Conservation (phyloP, 2,113 vertebrate species). For the Paradoxurus hermaphroditus region DNA sequence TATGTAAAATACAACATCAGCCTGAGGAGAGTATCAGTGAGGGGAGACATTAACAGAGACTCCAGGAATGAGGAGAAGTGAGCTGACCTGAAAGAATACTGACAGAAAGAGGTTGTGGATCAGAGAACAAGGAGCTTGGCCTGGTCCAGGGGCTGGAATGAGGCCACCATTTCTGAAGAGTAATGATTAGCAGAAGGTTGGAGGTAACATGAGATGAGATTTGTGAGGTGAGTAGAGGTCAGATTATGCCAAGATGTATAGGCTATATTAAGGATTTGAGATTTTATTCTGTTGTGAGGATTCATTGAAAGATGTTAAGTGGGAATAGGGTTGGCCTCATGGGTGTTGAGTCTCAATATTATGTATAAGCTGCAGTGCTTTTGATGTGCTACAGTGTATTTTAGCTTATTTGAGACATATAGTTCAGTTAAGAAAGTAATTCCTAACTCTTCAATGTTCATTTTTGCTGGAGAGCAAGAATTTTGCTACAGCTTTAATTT, state of each 20-base stretch:
- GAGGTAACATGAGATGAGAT: neutral
- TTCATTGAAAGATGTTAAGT: neutral
- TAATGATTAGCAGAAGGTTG: fast-evolving
- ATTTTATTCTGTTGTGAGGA: neutral
- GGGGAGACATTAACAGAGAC: neutral
- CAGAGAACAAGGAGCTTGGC: neutral
- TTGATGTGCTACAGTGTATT: neutral
- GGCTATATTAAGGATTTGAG: neutral
- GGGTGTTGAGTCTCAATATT: neutral
- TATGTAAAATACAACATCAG: neutral
- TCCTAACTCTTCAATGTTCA: neutral
- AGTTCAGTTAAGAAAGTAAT: neutral
- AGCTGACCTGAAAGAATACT: neutral
- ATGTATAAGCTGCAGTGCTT: neutral
- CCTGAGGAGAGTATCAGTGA: neutral
- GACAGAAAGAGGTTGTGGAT: neutral
- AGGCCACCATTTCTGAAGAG: neutral
- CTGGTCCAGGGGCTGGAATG: neutral
- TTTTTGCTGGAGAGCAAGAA: neutral
- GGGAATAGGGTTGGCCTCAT: neutral
- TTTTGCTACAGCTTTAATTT: constrained; percentile 8
- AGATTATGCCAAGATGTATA: neutral
- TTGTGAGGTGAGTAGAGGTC: neutral
- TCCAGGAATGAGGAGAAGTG: neutral
- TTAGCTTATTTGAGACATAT: constrained; percentile 14